A percentile compares a stretch with the other conserved stretches of the same genome.
Conservation (phyloP, 2,888 invertebrate genomes). For the Pterostichus niger region DNA sequence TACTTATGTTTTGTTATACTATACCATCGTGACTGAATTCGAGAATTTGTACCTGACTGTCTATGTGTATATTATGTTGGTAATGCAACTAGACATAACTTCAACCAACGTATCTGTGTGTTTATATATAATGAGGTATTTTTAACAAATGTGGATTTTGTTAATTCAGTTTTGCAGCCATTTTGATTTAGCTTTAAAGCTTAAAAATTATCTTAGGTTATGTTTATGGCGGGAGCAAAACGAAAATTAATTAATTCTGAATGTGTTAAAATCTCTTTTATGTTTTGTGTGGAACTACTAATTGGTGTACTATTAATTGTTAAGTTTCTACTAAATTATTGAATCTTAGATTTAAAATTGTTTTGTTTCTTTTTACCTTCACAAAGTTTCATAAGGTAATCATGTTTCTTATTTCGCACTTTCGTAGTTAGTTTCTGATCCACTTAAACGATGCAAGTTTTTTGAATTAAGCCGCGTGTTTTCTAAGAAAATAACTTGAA, state of each 20-base stretch:
- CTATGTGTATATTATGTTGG: neutral
- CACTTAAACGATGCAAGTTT: slow-evolving; percentile 54
- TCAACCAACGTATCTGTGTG: neutral
- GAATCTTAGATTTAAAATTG: slow-evolving; percentile 47
- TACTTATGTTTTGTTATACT: neutral
- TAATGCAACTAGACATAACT: slow-evolving; percentile 17
- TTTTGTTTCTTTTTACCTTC: slow-evolving; percentile 65
- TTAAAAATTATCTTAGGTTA: neutral
- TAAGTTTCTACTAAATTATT: slow-evolving; percentile 39
- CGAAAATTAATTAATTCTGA: neutral
- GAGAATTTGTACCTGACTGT: neutral
- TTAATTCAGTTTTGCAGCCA: too few species aligned
- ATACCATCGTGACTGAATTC: neutral
- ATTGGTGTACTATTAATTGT: slow-evolving; percentile 39
- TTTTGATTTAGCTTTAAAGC: neutral
- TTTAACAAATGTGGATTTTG: neutral
- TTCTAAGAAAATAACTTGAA: slow-evolving; percentile 15
- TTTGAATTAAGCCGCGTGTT: slow-evolving; percentile 29
- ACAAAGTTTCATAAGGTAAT: slow-evolving; percentile 66
- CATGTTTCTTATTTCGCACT: slow-evolving; percentile 65
- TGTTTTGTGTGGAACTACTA: neutral
- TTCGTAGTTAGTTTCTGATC: slow-evolving; percentile 62
- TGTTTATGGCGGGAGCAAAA: slow-evolving; percentile 8
- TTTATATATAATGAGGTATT: neutral
- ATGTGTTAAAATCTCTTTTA: neutral